Base-by-base conservation (phyloP, 2,888 invertebrate genomes). In the Xanthorhoe designata region DNA sequence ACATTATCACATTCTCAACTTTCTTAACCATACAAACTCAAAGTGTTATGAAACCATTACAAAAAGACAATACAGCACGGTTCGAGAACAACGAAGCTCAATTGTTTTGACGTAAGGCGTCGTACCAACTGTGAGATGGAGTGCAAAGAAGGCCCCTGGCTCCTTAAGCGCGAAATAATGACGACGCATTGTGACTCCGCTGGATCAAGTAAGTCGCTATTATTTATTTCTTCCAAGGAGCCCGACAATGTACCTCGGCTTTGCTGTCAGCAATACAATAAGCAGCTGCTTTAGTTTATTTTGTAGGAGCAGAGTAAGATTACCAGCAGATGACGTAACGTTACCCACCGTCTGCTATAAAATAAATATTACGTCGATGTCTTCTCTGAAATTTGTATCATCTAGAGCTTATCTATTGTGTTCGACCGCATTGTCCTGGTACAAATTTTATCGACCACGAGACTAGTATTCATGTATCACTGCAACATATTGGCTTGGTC, bases 201-300 rank as follows among this genome's bases (percentile, higher is more conserved):
- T 80, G 84, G 87, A 88, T 89, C 87, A 86, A 86, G 85, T 87
- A 91, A 92, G 89, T 85, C 85, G 89, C 88, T 89, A 87, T 92
- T 91, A 91, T 83, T 78, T 92, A 89, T 90, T 89, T 88, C 89
- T 88, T 82, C 75, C 78, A 79, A 86, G 80, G 74, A 83, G 82
- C 84, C 77, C 74, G 72, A 92, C 91, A 92, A 92, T 89, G 85
- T 79, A 85, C 85, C 82, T 82, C 79, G 83, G 88, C 89, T 90
- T 89, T 86, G 84, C 88, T 86, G 90, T 88, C 91, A 87, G 84
- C 83, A 82, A 87, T 91, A 91, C 89, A 92, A 91, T 91, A 89
- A 89, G 87, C 87, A 89, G 86, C 87, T 86, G 84, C 79, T 83
- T 81, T 80, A 80, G 85, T 86, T 85, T 87, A 88, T 86, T 88